A percentile compares a stretch with the other conserved stretches of the same genome.
phyloP scores from a whole-genome alignment of 2,888 invertebrate species.

The Drosophila robusta region DNA sequence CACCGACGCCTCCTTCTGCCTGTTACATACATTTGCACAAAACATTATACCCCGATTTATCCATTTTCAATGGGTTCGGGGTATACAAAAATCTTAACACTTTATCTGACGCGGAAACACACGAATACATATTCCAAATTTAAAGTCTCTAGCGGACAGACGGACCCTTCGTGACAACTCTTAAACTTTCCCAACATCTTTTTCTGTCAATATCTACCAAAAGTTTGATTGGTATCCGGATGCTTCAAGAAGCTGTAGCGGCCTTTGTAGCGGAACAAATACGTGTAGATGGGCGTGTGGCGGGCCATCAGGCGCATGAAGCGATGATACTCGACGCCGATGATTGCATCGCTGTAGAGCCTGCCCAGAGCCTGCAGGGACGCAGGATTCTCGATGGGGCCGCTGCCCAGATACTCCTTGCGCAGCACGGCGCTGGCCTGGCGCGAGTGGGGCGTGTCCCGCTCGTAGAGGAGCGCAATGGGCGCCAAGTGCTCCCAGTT shows the following conservation, averaged over 20 bases:
- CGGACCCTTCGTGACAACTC: too few species aligned
- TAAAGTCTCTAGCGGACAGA: too few species aligned
- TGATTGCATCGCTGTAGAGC: constrained; percentile 87
- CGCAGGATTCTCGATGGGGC: constrained; percentile 43
- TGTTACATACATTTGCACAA: too few species aligned
- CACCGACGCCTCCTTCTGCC: too few species aligned
- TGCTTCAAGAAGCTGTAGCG: constrained; percentile 86
- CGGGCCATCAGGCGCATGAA: constrained; percentile 87
- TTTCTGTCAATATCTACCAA: constrained; percentile 80
- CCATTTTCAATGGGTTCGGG: too few species aligned
- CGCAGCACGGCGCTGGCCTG: constrained; percentile 69
- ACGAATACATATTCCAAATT: too few species aligned
- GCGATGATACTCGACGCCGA: constrained; percentile 87
- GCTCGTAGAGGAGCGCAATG: constrained; percentile 84
- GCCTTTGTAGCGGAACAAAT: constrained; percentile 87
- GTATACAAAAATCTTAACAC: too few species aligned
- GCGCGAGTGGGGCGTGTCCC: constrained; percentile 80
- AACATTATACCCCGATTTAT: too few species aligned
- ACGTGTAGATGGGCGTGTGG: constrained; percentile 87
- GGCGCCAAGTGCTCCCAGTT: constrained; percentile 76
- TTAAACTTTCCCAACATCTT: too few species aligned
- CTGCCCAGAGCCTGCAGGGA: constrained; percentile 69
- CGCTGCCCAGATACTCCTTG: constrained; percentile 67
- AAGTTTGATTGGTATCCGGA: constrained; percentile 82
- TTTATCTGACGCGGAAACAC: too few species aligned